Evolutionary conservation across 2,888 invertebrate species (phyloP).

Genomic region (Laothoe populi): DNA sequence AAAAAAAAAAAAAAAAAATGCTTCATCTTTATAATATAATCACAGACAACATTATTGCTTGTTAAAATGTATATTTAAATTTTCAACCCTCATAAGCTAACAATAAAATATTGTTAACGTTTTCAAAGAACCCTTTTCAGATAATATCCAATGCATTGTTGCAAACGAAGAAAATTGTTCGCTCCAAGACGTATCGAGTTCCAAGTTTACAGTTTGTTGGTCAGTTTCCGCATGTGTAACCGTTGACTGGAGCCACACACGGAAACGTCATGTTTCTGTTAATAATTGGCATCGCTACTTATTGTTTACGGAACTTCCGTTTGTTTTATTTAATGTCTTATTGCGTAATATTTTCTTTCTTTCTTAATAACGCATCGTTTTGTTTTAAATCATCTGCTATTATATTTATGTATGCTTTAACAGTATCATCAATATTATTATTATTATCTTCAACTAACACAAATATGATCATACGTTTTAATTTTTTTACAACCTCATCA

Average conservation of each 20-base stretch:
- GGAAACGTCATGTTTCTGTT: conserved; percentile 19
- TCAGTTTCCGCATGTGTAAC: conserved; percentile 14
- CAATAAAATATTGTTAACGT: background rate
- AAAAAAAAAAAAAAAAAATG: too few relatives aligned
- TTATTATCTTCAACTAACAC: too few relatives aligned
- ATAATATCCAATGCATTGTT: background rate
- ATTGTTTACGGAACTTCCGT: conserved; percentile 34
- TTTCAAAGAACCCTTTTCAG: background rate
- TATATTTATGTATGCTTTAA: too few relatives aligned
- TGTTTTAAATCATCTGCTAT: background rate
- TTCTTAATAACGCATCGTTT: background rate
- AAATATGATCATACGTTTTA: too few relatives aligned
- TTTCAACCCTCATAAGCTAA: background rate
- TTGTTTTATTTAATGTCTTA: conserved; percentile 27
- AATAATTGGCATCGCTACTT: conserved; percentile 30
- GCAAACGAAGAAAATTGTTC: conserved; percentile 6
- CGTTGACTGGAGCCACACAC: conserved; percentile 2
- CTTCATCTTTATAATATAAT: too few relatives aligned
- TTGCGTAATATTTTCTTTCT: too few relatives aligned
- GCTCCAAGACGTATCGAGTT: conserved; percentile 12
- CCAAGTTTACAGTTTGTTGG: conserved; percentile 21
- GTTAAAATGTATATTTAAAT: too few relatives aligned
- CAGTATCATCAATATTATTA: too few relatives aligned
- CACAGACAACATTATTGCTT: too few relatives aligned
- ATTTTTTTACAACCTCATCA: too few relatives aligned